A percentile compares a stretch with the other conserved stretches of the same genome.
phyloP scores from a whole-genome alignment of 2,113 vertebrate genomes.

The Spheniscus mendiculus region DNA sequence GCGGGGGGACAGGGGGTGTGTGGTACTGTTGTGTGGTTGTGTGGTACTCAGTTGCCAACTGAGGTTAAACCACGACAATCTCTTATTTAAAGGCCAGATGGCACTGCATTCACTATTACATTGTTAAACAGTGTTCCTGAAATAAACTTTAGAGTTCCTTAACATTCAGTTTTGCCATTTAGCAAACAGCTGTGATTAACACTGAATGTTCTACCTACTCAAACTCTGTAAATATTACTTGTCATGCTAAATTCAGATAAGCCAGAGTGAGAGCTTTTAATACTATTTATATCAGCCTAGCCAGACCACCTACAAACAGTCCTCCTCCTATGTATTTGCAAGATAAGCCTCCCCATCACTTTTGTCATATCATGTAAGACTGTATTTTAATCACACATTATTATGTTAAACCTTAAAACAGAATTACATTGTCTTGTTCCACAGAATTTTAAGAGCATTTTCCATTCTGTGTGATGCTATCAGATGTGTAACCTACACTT shows the following conservation, averaged over 20 bases:
- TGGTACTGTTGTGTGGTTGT: no score
- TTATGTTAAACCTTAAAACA: background rate
- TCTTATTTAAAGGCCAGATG: background rate
- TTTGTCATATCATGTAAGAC: background rate
- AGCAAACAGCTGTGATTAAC: background rate
- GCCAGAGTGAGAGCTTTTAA: background rate
- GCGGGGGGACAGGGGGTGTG: no score
- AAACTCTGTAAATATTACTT: slow-evolving; percentile 11
- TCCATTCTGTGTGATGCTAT: background rate
- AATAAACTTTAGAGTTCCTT: background rate
- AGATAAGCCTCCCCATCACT: background rate
- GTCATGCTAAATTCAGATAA: background rate
- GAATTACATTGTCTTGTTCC: background rate
- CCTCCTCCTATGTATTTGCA: background rate
- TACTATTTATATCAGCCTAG: background rate
- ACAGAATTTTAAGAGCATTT: background rate
- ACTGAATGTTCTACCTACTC: background rate
- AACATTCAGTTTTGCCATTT: background rate
- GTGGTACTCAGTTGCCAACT: no score
- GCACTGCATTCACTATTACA: background rate
- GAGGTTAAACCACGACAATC: no score
- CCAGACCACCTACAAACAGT: background rate
- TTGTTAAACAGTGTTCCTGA: background rate
- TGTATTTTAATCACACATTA: background rate
- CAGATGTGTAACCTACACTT: background rate